Conservation (phyloP, 2,113 vertebrate species). For the Plecotus auritus region DNA sequence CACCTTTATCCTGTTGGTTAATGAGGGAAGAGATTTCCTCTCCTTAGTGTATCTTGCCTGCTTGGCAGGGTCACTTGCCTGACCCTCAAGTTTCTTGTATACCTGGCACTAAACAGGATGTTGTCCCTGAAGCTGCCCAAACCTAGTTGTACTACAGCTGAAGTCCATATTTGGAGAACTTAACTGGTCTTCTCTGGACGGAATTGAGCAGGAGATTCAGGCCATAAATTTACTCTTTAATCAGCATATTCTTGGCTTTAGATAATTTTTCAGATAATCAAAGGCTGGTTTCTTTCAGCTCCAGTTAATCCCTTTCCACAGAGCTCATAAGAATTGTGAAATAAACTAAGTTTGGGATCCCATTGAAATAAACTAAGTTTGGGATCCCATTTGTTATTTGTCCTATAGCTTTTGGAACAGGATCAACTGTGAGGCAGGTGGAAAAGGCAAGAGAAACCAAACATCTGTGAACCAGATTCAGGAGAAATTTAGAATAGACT, state of each 20-base stretch:
- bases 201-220: background rate
- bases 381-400: background rate
- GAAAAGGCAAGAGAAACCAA: background rate
- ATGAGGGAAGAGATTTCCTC: conserved; percentile 45
- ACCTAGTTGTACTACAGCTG: background rate
- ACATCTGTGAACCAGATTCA: background rate
- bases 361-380: conserved; percentile 38
- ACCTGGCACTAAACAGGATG: background rate
- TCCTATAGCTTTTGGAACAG: background rate
- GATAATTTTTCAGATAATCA: conserved; percentile 33
- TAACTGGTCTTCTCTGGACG: background rate
- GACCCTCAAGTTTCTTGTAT: conserved; percentile 10
- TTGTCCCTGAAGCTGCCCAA: background rate
- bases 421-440: background rate
- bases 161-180: background rate
- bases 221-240: background rate
- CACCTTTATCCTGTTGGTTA: conserved; percentile 76
- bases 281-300: conserved; percentile 18
- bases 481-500: background rate
- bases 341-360: conserved; percentile 27
- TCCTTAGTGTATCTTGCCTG: conserved; percentile 20
- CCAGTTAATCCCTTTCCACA: background rate
- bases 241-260: background rate
- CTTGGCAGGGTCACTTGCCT: conserved; percentile 20
- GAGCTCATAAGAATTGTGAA: conserved; percentile 24